Percentiles rank a stretch among this genome's conserved stretches.
Conservation (phyloP, 2,113 vertebrate genomes). For the Mormyrus iriodes region DNA sequence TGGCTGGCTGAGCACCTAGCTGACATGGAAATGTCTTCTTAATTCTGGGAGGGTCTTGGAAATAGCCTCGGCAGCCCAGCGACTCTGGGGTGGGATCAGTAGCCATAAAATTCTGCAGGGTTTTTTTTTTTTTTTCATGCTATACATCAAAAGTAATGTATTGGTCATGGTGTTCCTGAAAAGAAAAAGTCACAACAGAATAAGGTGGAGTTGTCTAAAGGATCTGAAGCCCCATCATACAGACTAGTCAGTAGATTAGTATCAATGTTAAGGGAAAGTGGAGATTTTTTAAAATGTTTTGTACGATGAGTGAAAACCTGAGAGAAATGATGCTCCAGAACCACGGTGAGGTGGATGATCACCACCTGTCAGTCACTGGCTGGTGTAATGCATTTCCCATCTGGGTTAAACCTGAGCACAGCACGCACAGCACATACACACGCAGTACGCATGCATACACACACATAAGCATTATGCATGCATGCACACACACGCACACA, state of each 20-base stretch:
- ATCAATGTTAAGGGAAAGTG: neutral
- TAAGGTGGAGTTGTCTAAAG: neutral
- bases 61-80: neutral
- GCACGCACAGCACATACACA: neutral
- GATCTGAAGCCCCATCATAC: neutral
- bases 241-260: no score
- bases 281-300: neutral
- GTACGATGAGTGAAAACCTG: neutral
- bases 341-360: neutral
- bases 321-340: neutral
- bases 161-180: neutral
- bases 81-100: neutral
- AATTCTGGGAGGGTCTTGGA: neutral
- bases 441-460: neutral
- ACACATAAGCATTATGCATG: no score
- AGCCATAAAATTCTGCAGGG: neutral
- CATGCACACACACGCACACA: neutral
- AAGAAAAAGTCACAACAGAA: neutral
- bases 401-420: neutral
- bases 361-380: neutral
- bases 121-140: neutral
- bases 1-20: neutral
- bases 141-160: neutral
- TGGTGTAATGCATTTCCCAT: neutral
- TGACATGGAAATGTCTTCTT: neutral